Percentiles rank a stretch among this genome's conserved stretches.
Evolutionary conservation across 2,113 vertebrate genomes (phyloP).

Genomic region (Phrynosoma platyrhinos): DNA sequence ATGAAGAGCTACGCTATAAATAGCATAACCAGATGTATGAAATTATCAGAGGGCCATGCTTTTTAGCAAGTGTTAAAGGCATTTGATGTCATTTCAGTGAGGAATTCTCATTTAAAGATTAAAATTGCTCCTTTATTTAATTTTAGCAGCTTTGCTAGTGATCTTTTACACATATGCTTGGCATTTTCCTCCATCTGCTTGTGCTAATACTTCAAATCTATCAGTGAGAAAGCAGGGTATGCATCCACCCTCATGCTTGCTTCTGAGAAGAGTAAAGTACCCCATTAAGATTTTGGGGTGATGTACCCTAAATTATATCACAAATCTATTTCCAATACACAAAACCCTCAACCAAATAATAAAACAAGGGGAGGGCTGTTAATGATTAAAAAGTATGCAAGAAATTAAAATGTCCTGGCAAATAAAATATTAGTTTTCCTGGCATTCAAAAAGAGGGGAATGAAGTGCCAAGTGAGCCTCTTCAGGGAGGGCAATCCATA

Average conservation of each 20-base stretch:
- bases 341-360: too few species aligned
- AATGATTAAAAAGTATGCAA: not conserved
- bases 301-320: not conserved
- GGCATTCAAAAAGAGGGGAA: not conserved
- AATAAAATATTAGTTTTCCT: not conserved
- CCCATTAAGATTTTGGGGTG: not conserved
- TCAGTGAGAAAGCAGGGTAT: conserved; percentile 35
- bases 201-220: conserved; percentile 17
- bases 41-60: not conserved
- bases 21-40: not conserved
- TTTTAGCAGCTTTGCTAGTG: conserved; percentile 36
- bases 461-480: not conserved
- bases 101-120: conserved; percentile 10
- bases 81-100: not conserved
- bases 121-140: not conserved
- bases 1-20: not conserved
- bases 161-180: conserved; percentile 60
- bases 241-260: conserved; percentile 29
- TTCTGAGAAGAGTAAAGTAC: conserved; percentile 12
- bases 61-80: not conserved
- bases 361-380: too few species aligned
- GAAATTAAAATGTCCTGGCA: not conserved
- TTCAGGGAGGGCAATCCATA: not conserved
- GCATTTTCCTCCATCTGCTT: conserved; percentile 60
- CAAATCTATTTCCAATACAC: too few species aligned